Base-by-base conservation (phyloP, 2,797 vertebrate species). In the Tiaroga cobitis region DNA sequence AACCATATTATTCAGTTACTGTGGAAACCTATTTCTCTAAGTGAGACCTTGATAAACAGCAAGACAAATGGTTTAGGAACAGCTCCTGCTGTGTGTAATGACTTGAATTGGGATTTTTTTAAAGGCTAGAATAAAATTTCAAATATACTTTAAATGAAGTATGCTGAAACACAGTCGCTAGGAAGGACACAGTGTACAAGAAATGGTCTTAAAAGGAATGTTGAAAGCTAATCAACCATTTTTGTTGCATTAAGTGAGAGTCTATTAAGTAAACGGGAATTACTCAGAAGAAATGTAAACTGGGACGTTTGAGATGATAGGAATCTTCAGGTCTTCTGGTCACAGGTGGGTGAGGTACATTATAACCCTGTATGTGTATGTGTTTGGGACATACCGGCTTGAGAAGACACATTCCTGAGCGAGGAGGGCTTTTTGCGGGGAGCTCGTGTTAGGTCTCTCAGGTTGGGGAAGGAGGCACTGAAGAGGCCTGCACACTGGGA, bases 391-490 rank as follows among this genome's bases (percentile, higher is more conserved):
- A 81, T 98, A 99, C 97, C 97, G 92, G 96, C 95, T 95, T 96
- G 96, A 95, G 96, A 96, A 54, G 96, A 96, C 94, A 97, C 94
- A 93, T 95, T 97, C 95, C 96, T 95, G 74, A 97, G 95, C 88
- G 96, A 96, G 91, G 96, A 94, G 18, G 92, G 91, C 90, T 98
- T 98, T 93, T 97, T 98, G 94, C 97, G 96, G 90, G 97, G 97
- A 90, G 95, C 96, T 95, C 96, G 96, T 85, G 97, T 96, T 93
- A 98, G 97, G 94, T 99, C 97, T 94, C 97, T 97, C 93, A 99
- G 97, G 95, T 99, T 99, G 93, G 98, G 98, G 95, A 97, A 96
- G 26, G 97, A 97, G 93, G 98, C 97, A 92, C 97, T 99, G 96
- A 99, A 99, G 94, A 99, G 96, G 92, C 98, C 98, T 89, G 96